A percentile compares a stretch with the other conserved stretches of the same genome.
Evolutionary conservation across 1,140 invertebrate genomes (phyloP).

Genomic region (Aphelenchoides fujianensis): DNA sequence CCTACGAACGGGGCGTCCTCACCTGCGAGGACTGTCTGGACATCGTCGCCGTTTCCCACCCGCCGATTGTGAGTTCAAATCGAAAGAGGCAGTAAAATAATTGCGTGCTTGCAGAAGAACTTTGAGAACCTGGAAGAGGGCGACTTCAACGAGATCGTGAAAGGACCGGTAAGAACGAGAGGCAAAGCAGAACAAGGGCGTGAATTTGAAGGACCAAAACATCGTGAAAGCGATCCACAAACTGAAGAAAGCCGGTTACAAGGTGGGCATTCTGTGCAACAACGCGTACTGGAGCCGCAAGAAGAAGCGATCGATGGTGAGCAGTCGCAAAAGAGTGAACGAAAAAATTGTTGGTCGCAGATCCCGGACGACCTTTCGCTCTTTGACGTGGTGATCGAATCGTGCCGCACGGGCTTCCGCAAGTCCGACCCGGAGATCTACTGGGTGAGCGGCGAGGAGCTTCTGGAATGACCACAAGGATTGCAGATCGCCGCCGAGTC

Average conservation of each 20-base stretch:
- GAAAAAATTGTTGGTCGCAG: not conserved
- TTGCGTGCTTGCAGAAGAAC: not conserved
- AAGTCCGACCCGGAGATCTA: slow-evolving; percentile 2
- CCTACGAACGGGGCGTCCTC: not conserved
- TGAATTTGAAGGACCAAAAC: slow-evolving; percentile 7
- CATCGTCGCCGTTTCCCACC: not conserved
- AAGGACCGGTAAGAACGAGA: not conserved
- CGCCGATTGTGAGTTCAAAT: not conserved
- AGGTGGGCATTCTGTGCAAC: not conserved
- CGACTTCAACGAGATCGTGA: not conserved
- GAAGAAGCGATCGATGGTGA: not conserved
- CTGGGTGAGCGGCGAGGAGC: not conserved
- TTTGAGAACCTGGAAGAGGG: slow-evolving; percentile 1
- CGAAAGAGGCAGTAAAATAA: not conserved
- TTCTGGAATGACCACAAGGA: not conserved
- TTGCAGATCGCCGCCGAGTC: slow-evolving; percentile 6
- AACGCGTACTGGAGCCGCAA: not conserved
- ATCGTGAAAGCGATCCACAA: not conserved
- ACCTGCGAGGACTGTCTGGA: slow-evolving; percentile 10
- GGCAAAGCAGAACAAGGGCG: too few species aligned
- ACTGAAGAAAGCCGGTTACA: slow-evolving; percentile 8
- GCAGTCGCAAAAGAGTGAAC: not conserved
- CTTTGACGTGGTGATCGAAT: slow-evolving; percentile 18
- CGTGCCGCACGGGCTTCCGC: not conserved
- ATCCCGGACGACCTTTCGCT: slow-evolving; percentile 11